Evolutionary conservation across 2,888 invertebrate species (phyloP).

Genomic region (Myopa testacea): DNA sequence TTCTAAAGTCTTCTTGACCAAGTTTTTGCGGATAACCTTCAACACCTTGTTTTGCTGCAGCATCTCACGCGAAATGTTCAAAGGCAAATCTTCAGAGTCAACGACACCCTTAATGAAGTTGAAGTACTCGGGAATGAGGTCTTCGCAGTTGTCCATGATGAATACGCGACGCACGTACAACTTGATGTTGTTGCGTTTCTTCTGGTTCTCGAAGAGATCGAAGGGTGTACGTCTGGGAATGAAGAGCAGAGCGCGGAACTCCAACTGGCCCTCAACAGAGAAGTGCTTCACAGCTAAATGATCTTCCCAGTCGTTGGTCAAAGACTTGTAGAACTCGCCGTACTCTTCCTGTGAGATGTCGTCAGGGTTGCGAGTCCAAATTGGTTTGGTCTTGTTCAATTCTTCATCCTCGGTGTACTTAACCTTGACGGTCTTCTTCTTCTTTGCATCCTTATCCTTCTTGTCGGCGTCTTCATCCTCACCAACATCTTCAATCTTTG

Average conservation of each 20-base stretch:
- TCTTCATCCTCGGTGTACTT: conserved; percentile 99
- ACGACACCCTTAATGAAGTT: conserved; percentile 98
- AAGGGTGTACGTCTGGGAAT: conserved; percentile 94
- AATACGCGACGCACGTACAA: conserved; percentile 97
- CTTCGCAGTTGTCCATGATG: conserved; percentile 99
- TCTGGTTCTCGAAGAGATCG: conserved; percentile 98
- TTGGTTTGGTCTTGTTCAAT: conserved; percentile 97
- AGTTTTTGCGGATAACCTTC: conserved; percentile 98
- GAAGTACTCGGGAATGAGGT: conserved; percentile 98
- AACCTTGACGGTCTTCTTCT: conserved; percentile 98
- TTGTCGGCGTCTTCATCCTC: conserved; percentile 77
- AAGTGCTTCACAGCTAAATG: conserved; percentile 96
- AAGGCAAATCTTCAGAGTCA: conserved; percentile 96
- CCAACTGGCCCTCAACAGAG: conserved; percentile 92
- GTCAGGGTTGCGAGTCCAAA: conserved; percentile 97
- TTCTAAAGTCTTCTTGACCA: conserved; percentile 98
- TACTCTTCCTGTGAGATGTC: conserved; percentile 97
- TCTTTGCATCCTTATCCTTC: conserved; percentile 71
- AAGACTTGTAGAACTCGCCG: conserved; percentile 97
- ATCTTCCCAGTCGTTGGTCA: conserved; percentile 98
- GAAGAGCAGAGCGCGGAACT: conserved; percentile 93
- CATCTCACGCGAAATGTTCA: conserved; percentile 99
- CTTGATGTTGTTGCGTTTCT: conserved; percentile 98
- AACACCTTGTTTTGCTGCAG: conserved; percentile 99
- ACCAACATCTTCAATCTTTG: conserved; percentile 70